A percentile compares a stretch with the other conserved stretches of the same genome.
These are phyloP conservation scores for Epizoanthus illoricatus DNA, from an alignment of 92 coral and sea anemone species.

Conservation along the genomic window DNA sequence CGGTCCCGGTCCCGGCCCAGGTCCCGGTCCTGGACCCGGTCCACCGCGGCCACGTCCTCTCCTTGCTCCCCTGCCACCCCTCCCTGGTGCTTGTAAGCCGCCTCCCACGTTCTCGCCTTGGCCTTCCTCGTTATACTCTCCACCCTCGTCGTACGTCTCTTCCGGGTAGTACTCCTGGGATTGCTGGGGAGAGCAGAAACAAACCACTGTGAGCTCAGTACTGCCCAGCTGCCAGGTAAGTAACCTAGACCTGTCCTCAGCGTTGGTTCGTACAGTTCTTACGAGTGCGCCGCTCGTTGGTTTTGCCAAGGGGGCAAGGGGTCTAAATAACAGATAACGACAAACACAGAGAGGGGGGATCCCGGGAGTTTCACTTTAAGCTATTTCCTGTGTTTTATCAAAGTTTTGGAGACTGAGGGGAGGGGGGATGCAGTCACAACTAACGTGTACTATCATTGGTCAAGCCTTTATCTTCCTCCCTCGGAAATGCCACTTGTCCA, in stretches of 20 bases:
- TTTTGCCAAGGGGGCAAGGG: too few species aligned
- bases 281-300: too few species aligned
- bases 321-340: too few species aligned
- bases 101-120: slow-evolving; percentile 35
- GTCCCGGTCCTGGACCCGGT: slow-evolving; percentile 59
- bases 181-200: slow-evolving; percentile 45
- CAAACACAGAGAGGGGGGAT: too few species aligned
- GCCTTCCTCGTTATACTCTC: slow-evolving; percentile 66
- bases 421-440: too few species aligned
- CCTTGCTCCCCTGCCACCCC: slow-evolving; percentile 84
- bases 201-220: slow-evolving; percentile 1
- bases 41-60: slow-evolving; percentile 94
- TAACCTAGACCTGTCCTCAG: too few species aligned
- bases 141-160: slow-evolving; percentile 66
- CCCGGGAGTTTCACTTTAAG: too few species aligned
- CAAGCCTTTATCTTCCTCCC: not conserved
- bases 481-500: too few species aligned
- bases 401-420: too few species aligned
- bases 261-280: too few species aligned
- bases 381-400: too few species aligned
- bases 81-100: slow-evolving; percentile 71
- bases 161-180: slow-evolving; percentile 80
- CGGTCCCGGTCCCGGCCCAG: slow-evolving; percentile 3
- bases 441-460: not conserved
- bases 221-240: not conserved